Conservation (phyloP, 2,113 vertebrate genomes). For the Bubalus kerabau region DNA sequence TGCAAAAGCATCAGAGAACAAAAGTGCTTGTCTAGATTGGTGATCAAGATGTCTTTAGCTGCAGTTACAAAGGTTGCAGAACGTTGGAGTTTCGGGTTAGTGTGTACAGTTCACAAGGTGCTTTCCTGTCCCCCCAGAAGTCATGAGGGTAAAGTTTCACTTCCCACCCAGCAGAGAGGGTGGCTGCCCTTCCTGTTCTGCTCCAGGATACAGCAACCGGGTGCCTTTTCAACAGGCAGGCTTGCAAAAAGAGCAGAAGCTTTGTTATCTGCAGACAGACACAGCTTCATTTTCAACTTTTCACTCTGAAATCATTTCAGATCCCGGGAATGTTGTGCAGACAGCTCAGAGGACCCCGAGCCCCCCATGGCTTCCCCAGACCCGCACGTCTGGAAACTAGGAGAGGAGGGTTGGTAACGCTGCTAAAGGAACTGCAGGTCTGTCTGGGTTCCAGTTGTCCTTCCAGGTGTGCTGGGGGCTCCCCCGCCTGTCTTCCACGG, state of each 20-base stretch:
- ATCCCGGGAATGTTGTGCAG: not conserved
- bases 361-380: not conserved
- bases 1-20: not conserved
- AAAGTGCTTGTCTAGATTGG: not conserved
- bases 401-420: not conserved
- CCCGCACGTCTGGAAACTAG: not conserved
- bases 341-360: not conserved
- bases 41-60: not conserved
- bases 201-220: not conserved
- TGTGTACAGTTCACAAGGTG: not conserved
- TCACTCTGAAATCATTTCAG: not conserved
- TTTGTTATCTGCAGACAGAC: not conserved
- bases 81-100: too few relatives aligned
- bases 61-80: too few relatives aligned
- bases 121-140: not conserved
- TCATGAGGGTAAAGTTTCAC: too few relatives aligned
- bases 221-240: not conserved
- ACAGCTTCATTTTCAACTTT: too few relatives aligned
- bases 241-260: not conserved
- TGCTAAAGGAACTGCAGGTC: not conserved
- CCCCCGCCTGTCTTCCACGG: not conserved
- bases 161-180: not conserved
- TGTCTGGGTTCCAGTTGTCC: not conserved
- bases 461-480: rapidly evolving
- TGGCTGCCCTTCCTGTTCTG: not conserved